A percentile compares a stretch with the other conserved stretches of the same genome.
These are phyloP conservation scores for Passer domesticus DNA, from an alignment of 2,113 vertebrate species.

Conservation along the genomic window DNA sequence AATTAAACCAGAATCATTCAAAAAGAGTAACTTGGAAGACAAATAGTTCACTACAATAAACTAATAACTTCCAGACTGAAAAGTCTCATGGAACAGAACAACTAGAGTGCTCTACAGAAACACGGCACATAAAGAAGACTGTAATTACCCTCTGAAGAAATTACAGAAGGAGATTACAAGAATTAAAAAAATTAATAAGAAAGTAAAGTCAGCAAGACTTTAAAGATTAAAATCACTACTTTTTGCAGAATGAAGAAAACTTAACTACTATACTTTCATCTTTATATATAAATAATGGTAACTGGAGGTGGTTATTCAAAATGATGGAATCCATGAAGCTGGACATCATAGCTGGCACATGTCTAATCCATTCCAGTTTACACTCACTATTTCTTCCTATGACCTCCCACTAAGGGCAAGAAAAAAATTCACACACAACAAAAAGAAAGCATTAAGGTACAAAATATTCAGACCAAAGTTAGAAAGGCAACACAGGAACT, in stretches of 20 bases:
- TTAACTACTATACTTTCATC: neutral
- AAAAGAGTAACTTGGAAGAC: neutral
- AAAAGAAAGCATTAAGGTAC: neutral
- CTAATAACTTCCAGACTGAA: neutral
- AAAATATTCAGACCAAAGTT: neutral
- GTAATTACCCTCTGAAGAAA: constrained; percentile 58
- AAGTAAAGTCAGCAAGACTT: constrained; percentile 67
- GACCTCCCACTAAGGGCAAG: neutral
- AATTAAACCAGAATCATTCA: neutral
- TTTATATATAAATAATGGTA: neutral
- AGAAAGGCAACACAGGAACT: neutral
- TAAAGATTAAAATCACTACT: constrained; percentile 34
- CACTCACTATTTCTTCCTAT: neutral
- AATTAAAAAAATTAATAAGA: constrained; percentile 71
- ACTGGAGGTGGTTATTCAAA: neutral
- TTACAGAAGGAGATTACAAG: constrained; percentile 71
- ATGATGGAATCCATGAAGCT: neutral
- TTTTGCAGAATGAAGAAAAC: neutral
- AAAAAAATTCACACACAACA: neutral
- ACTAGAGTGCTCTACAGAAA: neutral
- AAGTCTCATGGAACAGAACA: neutral
- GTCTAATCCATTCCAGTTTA: neutral
- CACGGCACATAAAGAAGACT: neutral
- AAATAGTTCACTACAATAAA: neutral
- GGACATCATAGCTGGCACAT: neutral